phyloP scores from a whole-genome alignment of 2,888 invertebrate genomes.

The Zhengitettix transpicula region DNA sequence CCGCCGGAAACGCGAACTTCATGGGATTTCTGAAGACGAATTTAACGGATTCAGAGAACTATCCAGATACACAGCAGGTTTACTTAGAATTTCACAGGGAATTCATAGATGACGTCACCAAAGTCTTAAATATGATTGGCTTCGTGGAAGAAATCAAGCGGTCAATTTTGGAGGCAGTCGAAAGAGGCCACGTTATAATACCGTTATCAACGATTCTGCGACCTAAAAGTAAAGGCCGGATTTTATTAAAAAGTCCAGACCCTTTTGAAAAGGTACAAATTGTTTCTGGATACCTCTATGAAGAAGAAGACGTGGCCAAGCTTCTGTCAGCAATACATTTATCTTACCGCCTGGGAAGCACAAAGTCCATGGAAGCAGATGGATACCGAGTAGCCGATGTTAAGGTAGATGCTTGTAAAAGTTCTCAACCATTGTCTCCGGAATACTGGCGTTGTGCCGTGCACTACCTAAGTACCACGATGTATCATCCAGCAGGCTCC shows the following conservation, averaged over 20 bases:
- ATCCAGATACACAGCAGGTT: slow-evolving; percentile 6
- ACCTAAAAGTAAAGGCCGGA: slow-evolving; percentile 25
- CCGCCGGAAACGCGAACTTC: no score
- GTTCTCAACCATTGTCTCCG: background rate
- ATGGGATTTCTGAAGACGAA: background rate
- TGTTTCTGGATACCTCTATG: slow-evolving; percentile 4
- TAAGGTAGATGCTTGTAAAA: background rate
- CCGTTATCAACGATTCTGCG: slow-evolving; percentile 19
- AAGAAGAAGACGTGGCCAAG: slow-evolving; percentile 2
- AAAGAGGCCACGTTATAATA: slow-evolving; percentile 1
- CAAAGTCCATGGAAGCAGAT: slow-evolving; percentile 3
- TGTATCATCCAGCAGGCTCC: slow-evolving; percentile 5
- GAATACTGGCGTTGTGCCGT: slow-evolving; percentile 4
- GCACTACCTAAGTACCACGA: background rate
- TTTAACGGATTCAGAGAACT: slow-evolving; percentile 1
- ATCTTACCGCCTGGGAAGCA: background rate
- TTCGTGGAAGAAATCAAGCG: slow-evolving; percentile 9
- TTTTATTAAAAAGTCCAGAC: slow-evolving; percentile 21
- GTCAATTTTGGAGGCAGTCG: slow-evolving; percentile 2
- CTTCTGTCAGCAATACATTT: slow-evolving; percentile 6
- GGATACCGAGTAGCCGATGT: slow-evolving; percentile 3
- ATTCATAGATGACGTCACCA: slow-evolving; percentile 17
- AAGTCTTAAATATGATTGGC: slow-evolving; percentile 9
- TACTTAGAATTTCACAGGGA: slow-evolving; percentile 16
- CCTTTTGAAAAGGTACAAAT: slow-evolving; percentile 1